These are phyloP conservation scores for Andrena flavipes DNA, from an alignment of 2,888 invertebrate genomes.

Conservation along the genomic window DNA sequence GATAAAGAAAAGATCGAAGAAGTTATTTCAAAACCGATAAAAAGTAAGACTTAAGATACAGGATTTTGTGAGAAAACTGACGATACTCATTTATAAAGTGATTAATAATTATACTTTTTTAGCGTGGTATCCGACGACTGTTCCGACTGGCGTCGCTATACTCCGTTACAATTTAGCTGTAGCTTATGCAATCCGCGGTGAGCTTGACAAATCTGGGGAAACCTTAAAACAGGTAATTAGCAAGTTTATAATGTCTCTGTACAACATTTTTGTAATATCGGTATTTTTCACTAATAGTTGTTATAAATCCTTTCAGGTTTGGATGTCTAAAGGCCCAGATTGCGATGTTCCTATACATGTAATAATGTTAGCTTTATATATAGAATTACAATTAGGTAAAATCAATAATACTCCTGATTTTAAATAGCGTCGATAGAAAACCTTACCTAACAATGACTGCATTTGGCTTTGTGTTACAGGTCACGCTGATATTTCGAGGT, in stretches of 20 bases:
- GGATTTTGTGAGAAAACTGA: background rate
- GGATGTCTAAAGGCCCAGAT: constrained; percentile 85
- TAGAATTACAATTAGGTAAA: constrained; percentile 88
- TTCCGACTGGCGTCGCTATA: constrained; percentile 89
- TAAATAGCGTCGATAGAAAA: background rate
- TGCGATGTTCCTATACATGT: constrained; percentile 88
- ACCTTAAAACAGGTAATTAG: constrained; percentile 84
- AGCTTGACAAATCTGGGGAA: constrained; percentile 89
- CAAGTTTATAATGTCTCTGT: background rate
- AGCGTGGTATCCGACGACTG: constrained; percentile 89
- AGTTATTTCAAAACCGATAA: constrained; percentile 74
- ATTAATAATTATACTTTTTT: constrained; percentile 58
- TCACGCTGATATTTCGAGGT: constrained; percentile 87
- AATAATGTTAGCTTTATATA: constrained; percentile 88
- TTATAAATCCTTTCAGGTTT: constrained; percentile 83
- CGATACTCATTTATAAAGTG: constrained; percentile 4
- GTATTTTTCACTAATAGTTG: constrained; percentile 4
- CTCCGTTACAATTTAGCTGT: constrained; percentile 93
- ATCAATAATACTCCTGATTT: constrained; percentile 18
- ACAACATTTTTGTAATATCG: background rate
- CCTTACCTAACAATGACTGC: constrained; percentile 6
- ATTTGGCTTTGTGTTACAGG: constrained; percentile 84
- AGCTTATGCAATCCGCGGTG: constrained; percentile 90
- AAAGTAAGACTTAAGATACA: constrained; percentile 68
- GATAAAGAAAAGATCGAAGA: constrained; percentile 85